Evolutionary conservation across 1,140 invertebrate species (phyloP), one percentile per base, ranked within the genome.

Genomic region (Drosophila nigromelanica): DNA sequence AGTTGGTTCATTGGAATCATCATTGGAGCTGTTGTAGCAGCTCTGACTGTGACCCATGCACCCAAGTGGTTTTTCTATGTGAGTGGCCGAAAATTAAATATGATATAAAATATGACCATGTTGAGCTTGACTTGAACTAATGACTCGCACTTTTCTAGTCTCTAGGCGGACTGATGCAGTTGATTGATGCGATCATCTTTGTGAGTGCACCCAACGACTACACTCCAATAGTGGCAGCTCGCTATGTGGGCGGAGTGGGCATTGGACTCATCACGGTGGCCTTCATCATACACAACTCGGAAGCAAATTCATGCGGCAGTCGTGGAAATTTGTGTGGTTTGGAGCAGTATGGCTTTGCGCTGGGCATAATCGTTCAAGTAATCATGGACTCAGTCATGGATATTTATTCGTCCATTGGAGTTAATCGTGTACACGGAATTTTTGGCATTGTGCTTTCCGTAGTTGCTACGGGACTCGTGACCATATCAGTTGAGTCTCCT

Each of bases 321-420:
- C 81, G 81, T n/a, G 79, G 79, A 7, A 5, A 43, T 0, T 74
- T 55, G 21, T 35, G 64, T 10, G 50, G 51, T 12, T 2, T 74
- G 12, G 81, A 86, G 39, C 78, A 86, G 45, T 58, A 72, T 18
- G 55, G 59, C 5, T 7, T 80, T 2, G 60, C 63, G 2, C 2
- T 83, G 63, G 81, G 81, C 24, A 76, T 86, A n/a, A 43, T 55
- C 24, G 63, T 91, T 2, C 89, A 91, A 55, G 76, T 82, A 15
- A 75, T 90, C 42, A 76, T 83, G n/a, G 59, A 48, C 70, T 0
- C 61, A 78, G 8, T 86, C 2, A 5, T 76, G 89, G 11, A 40
- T 0, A 12, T 6, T 1, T 7, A 42, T 4, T 15, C 55, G 8
- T 59, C 42, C 6, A 42, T 79, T 12, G 35, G 37, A 6, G n/a